Base-by-base conservation (phyloP, 2,888 invertebrate genomes). In the Drosophila formosana region DNA sequence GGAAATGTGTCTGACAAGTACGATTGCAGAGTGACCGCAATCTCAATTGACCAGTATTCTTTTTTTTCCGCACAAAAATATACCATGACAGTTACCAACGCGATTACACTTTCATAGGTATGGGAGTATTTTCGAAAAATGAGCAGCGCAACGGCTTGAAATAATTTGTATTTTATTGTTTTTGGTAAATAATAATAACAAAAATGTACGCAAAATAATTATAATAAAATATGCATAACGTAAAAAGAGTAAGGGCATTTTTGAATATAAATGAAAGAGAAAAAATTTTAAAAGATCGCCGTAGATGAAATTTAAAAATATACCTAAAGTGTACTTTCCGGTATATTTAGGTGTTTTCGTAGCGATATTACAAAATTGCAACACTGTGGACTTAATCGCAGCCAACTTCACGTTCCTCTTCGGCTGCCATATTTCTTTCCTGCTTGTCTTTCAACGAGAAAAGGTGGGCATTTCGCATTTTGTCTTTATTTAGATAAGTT, bases 401-500 rank as follows among this genome's bases (percentile, higher is more conserved):
- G 65, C 91, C 76, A 89, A 90, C 80, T 90, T 91, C 67, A 62
- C 72, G 57, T 53, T 49, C 28, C 67, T 60, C 65, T 70, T 61
- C 51, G 61, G 71, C 77, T 78, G 88, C 89, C 89, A 91, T 90
- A 81, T 80, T 80, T 89, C 90, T 87, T 92, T 92, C 92, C 92
- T 91, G 82, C 90, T 92, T 92, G 92, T 92, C 92, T 92, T 91
- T 90, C 88, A 85, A 90, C 89, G 89, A 85, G 81, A 89, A 89
- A 90, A 91, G 92, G 92, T 92, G 89, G 88, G 91, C 84, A 88
- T 89, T 89, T 90, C 77, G 85, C 78, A 77, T 89, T 88, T 58
- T 87, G 68, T 82, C 72, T 82, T 72, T 82, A 78, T 76, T 84
- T 88, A 81, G 78, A 76, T 77, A 78, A 80, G 85, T 87, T 83